Conservation (phyloP, 2,888 invertebrate species). For the Cephus pulcher region DNA sequence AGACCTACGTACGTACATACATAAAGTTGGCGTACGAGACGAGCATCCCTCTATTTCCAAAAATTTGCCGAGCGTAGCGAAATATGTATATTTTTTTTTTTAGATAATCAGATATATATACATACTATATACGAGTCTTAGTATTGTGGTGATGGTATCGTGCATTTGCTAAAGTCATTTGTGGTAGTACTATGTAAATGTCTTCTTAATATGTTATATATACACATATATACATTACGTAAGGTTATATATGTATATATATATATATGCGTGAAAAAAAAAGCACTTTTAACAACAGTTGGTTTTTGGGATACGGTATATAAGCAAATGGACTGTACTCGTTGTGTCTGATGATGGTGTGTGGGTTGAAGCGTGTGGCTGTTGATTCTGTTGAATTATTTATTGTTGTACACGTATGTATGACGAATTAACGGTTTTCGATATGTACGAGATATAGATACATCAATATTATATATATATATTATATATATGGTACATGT, state of each 20-base stretch:
- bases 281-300: not conserved
- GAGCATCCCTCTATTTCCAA: constrained; percentile 65
- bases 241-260: constrained; percentile 33
- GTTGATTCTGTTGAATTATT: constrained; percentile 40
- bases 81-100: constrained; percentile 47
- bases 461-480: constrained; percentile 31
- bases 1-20: constrained; percentile 44
- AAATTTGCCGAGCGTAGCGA: constrained; percentile 60
- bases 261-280: constrained; percentile 7
- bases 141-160: constrained; percentile 66
- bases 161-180: constrained; percentile 65
- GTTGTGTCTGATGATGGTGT: constrained; percentile 53
- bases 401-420: constrained; percentile 29
- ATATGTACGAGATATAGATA: constrained; percentile 27
- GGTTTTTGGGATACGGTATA: constrained; percentile 14
- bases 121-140: constrained; percentile 52
- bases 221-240: not conserved
- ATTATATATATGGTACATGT: constrained; percentile 13
- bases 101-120: constrained; percentile 32
- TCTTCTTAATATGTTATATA: not conserved
- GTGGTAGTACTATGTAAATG: constrained; percentile 45
- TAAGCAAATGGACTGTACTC: constrained; percentile 61
- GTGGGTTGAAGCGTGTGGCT: constrained; percentile 46
- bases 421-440: constrained; percentile 32
- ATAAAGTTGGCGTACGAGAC: constrained; percentile 55